A percentile compares a stretch with the other conserved stretches of the same genome.
Conservation (phyloP, 2,797 vertebrate genomes). For the Malacoctenus gilli region DNA sequence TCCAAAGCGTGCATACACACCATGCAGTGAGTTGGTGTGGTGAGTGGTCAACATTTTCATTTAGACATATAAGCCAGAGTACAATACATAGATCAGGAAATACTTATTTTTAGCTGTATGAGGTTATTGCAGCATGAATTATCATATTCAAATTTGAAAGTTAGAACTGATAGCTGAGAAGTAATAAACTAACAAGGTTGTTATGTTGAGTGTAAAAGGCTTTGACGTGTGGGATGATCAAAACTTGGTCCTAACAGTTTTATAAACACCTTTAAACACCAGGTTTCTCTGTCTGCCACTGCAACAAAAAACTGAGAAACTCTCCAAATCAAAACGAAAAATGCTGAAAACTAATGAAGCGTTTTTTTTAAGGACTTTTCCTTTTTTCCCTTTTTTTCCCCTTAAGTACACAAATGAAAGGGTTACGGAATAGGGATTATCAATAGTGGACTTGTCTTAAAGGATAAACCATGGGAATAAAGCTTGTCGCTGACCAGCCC, state of each 20-base stretch:
- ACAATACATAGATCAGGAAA: no score
- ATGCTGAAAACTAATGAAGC: no score
- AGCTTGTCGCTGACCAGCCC: constrained; percentile 63
- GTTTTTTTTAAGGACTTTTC: not conserved
- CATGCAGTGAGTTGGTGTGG: no score
- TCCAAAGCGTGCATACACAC: no score
- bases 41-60: no score
- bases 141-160: no score
- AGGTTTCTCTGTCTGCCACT: not conserved
- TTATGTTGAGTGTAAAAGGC: constrained; percentile 3
- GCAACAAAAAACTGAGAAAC: no score
- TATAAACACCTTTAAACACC: constrained; percentile 1
- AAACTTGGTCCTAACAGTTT: constrained; percentile 22
- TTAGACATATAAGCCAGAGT: no score
- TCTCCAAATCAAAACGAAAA: no score
- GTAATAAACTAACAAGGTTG: constrained; percentile 6
- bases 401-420: constrained; percentile 45
- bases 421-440: constrained; percentile 78
- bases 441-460: constrained; percentile 73
- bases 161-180: constrained; percentile 12
- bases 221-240: constrained; percentile 25
- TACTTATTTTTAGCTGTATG: no score
- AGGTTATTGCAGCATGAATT: no score
- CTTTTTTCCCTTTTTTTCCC: constrained; percentile 19
- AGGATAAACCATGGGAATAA: constrained; percentile 81